Conservation (phyloP, 1,140 invertebrate species). For the Zaprionus lachaisei region DNA sequence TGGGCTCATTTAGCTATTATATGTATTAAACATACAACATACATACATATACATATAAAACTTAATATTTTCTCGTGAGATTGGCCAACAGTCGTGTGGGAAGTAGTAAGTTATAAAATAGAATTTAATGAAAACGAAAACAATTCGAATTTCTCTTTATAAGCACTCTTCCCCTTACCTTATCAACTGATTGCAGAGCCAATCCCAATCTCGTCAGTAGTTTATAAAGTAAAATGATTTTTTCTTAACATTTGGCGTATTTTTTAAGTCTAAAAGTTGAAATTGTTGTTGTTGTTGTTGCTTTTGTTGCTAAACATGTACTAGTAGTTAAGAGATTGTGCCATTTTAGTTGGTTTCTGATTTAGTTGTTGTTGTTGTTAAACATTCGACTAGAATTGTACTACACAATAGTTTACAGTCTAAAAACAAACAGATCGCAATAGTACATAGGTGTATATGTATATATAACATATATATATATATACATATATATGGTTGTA, state of each 20-base stretch:
- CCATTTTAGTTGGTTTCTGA: conserved; percentile 37
- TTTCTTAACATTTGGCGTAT: conserved; percentile 71
- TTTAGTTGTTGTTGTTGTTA: conserved; percentile 53
- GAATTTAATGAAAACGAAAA: not conserved
- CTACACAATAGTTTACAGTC: conserved; percentile 68
- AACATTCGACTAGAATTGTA: conserved; percentile 75
- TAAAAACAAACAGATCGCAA: conserved; percentile 64
- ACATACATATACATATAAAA: conserved; percentile 47
- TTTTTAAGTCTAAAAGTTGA: conserved; percentile 75
- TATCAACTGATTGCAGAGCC: not conserved
- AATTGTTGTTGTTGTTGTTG: conserved; percentile 50
- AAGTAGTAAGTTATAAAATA: not conserved
- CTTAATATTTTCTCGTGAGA: conserved; percentile 24
- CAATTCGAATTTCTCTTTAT: not conserved
- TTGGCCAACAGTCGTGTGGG: conserved; percentile 16
- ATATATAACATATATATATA: conserved; percentile 34
- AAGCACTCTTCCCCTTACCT: not conserved
- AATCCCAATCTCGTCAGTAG: conserved; percentile 4
- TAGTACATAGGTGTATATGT: conserved; percentile 50
- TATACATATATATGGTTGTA: conserved; percentile 53
- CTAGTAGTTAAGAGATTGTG: conserved; percentile 66
- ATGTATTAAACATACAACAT: conserved; percentile 46
- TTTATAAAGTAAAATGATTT: conserved; percentile 56
- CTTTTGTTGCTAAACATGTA: conserved; percentile 58
- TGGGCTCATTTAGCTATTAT: conserved; percentile 50